Percentiles rank a stretch among this genome's conserved stretches.
phyloP scores from a whole-genome alignment of 2,113 vertebrate species.

The Lepus americanus region DNA sequence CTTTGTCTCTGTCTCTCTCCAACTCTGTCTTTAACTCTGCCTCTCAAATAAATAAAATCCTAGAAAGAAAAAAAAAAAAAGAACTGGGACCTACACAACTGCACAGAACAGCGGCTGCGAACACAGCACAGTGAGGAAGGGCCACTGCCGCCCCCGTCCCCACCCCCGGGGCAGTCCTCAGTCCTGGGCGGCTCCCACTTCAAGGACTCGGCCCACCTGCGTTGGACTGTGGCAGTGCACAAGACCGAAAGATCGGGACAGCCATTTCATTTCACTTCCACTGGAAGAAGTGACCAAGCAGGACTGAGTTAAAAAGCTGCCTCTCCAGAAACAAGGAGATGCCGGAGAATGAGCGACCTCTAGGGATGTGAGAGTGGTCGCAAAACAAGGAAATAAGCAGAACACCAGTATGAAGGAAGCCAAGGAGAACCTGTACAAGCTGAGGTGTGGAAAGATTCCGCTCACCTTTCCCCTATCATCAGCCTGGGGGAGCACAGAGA shows the following conservation, averaged over 20 bases:
- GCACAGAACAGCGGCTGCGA: too few relatives aligned
- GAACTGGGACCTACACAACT: too few relatives aligned
- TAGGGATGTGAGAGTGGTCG: background rate
- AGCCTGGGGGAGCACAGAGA: background rate
- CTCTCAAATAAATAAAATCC: too few relatives aligned
- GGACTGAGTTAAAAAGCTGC: background rate
- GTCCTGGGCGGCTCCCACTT: too few relatives aligned
- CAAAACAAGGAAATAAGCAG: background rate
- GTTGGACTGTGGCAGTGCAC: background rate
- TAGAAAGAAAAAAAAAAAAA: too few relatives aligned
- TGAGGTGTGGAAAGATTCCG: background rate
- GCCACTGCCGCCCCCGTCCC: background rate
- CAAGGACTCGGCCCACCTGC: background rate
- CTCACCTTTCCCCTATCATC: background rate
- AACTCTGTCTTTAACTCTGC: too few relatives aligned
- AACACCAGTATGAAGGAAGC: background rate
- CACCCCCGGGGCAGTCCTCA: too few relatives aligned
- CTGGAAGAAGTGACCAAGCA: background rate
- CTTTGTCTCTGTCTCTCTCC: too few relatives aligned
- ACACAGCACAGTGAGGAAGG: too few relatives aligned
- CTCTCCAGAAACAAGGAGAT: background rate
- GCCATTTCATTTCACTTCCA: background rate
- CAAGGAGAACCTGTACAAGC: slow-evolving; percentile 20
- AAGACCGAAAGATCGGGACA: background rate
- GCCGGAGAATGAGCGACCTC: background rate